Conservation (phyloP, 2,113 vertebrate species). For the Cyprinodon brontotheroides region DNA sequence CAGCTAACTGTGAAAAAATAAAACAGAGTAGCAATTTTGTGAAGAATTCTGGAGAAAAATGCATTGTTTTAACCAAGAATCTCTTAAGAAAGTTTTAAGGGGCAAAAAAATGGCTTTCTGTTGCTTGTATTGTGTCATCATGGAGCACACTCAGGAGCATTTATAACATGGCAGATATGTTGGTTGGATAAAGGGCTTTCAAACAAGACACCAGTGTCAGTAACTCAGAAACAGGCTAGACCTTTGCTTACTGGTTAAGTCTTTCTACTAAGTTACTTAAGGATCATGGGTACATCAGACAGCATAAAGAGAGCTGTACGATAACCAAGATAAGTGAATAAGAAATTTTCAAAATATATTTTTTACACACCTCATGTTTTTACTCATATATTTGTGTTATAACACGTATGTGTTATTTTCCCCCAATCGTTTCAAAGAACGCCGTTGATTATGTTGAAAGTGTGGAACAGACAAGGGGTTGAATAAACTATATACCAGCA, state of each 20-base stretch:
- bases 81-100: not conserved
- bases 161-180: not conserved
- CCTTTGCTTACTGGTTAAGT: not conserved
- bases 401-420: not conserved
- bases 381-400: not conserved
- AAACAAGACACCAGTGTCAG: too few relatives aligned
- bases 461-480: not conserved
- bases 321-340: not conserved
- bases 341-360: not conserved
- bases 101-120: not conserved
- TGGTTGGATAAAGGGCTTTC: not conserved
- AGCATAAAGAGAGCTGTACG: not conserved
- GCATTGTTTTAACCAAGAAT: not conserved
- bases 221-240: not conserved
- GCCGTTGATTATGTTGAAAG: not conserved
- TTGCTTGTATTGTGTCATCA: not conserved
- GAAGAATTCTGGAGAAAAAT: not conserved
- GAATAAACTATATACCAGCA: not conserved
- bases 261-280: not conserved
- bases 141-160: not conserved
- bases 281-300: too few relatives aligned
- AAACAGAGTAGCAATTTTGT: not conserved
- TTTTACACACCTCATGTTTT: not conserved
- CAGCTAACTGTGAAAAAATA: not conserved
- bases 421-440: not conserved